These are phyloP conservation scores for Sympetrum striolatum DNA, from an alignment of 2,888 invertebrate genomes.

Conservation along the genomic window DNA sequence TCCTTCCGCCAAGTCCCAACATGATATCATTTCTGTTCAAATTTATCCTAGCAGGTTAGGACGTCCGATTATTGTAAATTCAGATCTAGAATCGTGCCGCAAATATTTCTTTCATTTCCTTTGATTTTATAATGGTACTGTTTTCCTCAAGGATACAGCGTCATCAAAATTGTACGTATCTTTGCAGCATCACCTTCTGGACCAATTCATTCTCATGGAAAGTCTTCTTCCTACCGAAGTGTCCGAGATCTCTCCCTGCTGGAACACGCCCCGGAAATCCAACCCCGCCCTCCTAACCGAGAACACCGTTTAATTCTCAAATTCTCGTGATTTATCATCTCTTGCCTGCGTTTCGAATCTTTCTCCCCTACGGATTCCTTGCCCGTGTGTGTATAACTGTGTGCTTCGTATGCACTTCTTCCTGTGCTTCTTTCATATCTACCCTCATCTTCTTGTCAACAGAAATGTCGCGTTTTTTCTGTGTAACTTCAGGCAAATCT, in stretches of 20 bases:
- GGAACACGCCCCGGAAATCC: not conserved
- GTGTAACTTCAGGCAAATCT: no score
- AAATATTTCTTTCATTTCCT: not conserved
- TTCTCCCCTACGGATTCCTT: not conserved
- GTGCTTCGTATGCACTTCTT: not conserved
- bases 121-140: no score
- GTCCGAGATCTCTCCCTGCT: not conserved
- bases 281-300: not conserved
- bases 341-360: not conserved
- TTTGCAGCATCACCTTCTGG: not conserved
- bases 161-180: not conserved
- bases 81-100: not conserved
- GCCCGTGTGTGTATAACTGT: not conserved
- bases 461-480: no score
- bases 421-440: no score
- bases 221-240: not conserved
- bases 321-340: not conserved
- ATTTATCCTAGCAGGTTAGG: no score
- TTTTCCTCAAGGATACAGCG: not conserved
- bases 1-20: no score
- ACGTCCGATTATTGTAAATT: not conserved
- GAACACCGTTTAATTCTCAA: not conserved
- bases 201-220: not conserved
- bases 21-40: no score
- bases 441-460: no score